Conservation (phyloP, 1,140 invertebrate genomes). For the Phymastichus coffea region DNA sequence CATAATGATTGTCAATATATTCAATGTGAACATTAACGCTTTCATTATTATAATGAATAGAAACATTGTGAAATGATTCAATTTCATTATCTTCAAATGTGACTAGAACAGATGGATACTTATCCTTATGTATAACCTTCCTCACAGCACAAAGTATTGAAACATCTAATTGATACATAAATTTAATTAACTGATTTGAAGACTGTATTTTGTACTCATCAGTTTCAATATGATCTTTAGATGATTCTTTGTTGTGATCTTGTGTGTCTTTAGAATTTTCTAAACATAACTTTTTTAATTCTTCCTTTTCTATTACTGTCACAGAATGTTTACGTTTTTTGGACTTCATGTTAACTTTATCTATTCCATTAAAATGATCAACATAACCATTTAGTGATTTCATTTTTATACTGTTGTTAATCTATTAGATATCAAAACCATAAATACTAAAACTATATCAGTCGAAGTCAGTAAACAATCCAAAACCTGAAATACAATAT, state of each 20-base stretch:
- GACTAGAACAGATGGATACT: constrained; percentile 26
- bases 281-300: not conserved
- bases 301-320: not conserved
- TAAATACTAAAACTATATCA: too few species aligned
- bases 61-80: constrained; percentile 30
- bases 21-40: constrained; percentile 31
- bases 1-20: constrained; percentile 31
- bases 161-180: constrained; percentile 28
- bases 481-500: too few species aligned
- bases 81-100: constrained; percentile 27
- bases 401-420: too few species aligned
- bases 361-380: too few species aligned
- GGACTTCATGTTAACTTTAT: too few species aligned
- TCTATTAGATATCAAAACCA: too few species aligned
- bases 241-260: not conserved
- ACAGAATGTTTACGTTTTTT: not conserved
- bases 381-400: too few species aligned
- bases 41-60: constrained; percentile 27
- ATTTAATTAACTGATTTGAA: not conserved
- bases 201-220: not conserved
- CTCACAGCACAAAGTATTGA: constrained; percentile 29
- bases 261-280: not conserved
- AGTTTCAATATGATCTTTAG: not conserved
- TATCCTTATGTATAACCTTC: constrained; percentile 24
- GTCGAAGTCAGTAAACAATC: too few species aligned